Base-by-base conservation (phyloP, 2,888 invertebrate genomes). In the Dryadula phaetusa region DNA sequence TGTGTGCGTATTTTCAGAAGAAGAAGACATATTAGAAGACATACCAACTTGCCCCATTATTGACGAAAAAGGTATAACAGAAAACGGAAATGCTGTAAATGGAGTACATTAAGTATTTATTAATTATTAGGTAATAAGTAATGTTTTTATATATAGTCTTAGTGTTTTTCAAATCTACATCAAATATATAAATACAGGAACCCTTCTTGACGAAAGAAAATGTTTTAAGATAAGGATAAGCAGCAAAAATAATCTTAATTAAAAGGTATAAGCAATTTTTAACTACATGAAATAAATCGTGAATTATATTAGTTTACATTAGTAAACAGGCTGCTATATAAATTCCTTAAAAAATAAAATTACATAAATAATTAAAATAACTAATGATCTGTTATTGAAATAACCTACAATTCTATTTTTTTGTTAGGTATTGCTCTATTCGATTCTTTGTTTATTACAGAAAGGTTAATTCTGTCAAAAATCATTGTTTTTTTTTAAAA, bases 31-130 rank as follows among this genome's bases (percentile, higher is more conserved):
- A 62, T 88, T 87, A n/a, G 65, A 65, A 42, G 65, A 60, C 18
- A 77, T 90, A 32, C 87, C 89, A 47, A 87, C 87, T 5, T 74
- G 90, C 12, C 88, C 87, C 69, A 79, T 90, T 71, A 76, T 81
- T 52, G 90, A 90, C 58, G 90, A 88, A 40, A 90, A 87, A 72
- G 83, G 86, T 8, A 82, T 88, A 1, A 82, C 87, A 58, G 87
- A 87, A 80, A 92, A 90, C 70, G 88, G 88, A 8, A 83, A 80
- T 65, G 66, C 58, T n/a, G 28, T 72, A 14, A 89, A 86, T 71
- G 87, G 85, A 10, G 69, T 79, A 74, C 79, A 77, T 74, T 79
- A 79, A 77, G n/a, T 25, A 25, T 56, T 37, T 8, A 74, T 72
- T 70, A 28, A 54, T 54, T 54, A 37, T 34, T 67, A 71, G 34